These are phyloP conservation scores for Apamea sordens DNA, from an alignment of 2,888 invertebrate species.

Conservation along the genomic window DNA sequence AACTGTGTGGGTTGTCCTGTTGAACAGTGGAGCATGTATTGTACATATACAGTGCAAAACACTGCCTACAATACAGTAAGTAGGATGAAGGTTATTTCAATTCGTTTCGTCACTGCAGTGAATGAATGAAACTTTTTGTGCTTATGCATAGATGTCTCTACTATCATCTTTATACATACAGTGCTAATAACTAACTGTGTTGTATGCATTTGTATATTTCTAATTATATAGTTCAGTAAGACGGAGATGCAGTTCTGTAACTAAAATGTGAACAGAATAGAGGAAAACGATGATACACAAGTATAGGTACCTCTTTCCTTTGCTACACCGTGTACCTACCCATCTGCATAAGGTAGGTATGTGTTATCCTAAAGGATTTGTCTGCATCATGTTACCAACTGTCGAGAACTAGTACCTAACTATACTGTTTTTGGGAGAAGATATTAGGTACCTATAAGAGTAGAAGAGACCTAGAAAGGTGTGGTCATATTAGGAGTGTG, in stretches of 20 bases:
- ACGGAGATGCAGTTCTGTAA: background rate
- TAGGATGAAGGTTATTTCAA: constrained; percentile 17
- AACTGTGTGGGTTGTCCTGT: constrained; percentile 59
- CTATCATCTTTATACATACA: no score
- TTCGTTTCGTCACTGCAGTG: background rate
- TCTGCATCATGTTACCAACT: no score
- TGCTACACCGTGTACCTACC: background rate
- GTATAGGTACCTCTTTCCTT: background rate
- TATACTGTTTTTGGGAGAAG: background rate
- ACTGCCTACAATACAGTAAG: background rate
- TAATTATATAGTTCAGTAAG: no score
- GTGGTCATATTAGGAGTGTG: no score
- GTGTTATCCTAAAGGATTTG: background rate
- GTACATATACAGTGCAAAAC: background rate
- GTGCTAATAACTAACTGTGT: no score
- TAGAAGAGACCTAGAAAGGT: no score
- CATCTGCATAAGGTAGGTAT: background rate
- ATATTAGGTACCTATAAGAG: no score
- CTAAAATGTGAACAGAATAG: background rate
- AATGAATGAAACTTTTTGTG: background rate
- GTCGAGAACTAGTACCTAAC: background rate
- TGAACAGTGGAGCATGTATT: background rate
- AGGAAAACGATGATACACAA: background rate
- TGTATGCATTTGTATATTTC: no score
- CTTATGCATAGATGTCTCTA: background rate